phyloP scores from a whole-genome alignment of 1,140 invertebrate genomes.

The Chironomus tepperi region DNA sequence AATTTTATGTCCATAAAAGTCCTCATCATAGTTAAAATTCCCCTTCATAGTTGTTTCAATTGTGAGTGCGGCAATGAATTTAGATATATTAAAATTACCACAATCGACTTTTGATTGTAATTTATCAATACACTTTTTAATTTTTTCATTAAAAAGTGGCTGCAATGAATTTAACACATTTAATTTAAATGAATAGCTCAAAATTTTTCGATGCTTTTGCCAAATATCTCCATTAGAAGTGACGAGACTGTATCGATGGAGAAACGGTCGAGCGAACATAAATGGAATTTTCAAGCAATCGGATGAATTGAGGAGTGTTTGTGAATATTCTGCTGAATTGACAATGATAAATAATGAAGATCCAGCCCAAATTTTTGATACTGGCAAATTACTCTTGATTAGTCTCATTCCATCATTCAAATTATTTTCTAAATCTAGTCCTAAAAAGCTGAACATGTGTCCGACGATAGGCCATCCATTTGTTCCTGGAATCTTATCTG shows the following conservation, averaged over 20 bases:
- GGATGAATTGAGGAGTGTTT: not conserved
- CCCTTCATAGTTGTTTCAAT: slow-evolving; percentile 4
- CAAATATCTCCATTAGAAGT: not conserved
- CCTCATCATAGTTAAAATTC: not conserved
- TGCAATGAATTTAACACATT: not conserved
- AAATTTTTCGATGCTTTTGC: slow-evolving; percentile 19
- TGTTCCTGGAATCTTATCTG: not conserved
- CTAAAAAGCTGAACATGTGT: not conserved
- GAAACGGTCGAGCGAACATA: not conserved
- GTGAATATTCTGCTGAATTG: not conserved
- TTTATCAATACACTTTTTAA: not conserved
- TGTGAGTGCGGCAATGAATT: not conserved
- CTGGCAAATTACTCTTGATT: not conserved
- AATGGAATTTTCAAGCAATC: not conserved
- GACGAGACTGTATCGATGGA: not conserved
- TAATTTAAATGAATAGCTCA: slow-evolving; percentile 10
- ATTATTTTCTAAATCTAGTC: not conserved
- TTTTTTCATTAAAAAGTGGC: slow-evolving; percentile 21
- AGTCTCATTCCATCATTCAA: not conserved
- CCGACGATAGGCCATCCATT: not conserved
- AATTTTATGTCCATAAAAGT: not conserved
- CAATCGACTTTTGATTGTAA: not conserved
- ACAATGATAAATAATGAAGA: not conserved
- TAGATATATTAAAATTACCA: not conserved
- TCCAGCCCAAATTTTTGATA: not conserved